These are phyloP conservation scores for Pogona vitticeps DNA, from an alignment of 2,113 vertebrate species.

Conservation along the genomic window DNA sequence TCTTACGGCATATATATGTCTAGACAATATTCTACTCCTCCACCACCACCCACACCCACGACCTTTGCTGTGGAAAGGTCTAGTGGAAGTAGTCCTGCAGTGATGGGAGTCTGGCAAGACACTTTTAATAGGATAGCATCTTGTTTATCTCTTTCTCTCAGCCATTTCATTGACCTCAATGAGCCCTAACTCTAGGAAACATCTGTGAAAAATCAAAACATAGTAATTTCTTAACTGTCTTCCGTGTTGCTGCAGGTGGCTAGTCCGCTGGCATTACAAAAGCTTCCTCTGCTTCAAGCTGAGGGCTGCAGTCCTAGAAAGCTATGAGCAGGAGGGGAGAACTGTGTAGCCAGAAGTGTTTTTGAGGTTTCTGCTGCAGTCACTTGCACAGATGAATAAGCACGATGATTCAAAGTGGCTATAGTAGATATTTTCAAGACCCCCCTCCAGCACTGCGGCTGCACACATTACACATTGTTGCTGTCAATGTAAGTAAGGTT, in stretches of 20 bases:
- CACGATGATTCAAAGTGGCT: background rate
- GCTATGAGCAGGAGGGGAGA: background rate
- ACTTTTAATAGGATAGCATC: background rate
- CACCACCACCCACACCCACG: no score
- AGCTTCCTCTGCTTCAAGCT: background rate
- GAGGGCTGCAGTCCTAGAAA: slow-evolving; percentile 2
- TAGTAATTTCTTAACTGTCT: background rate
- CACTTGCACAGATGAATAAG: background rate
- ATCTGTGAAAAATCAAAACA: background rate
- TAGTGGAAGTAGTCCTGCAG: background rate
- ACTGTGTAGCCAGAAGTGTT: background rate
- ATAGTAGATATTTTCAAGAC: background rate
- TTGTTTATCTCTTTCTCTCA: background rate
- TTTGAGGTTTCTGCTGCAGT: background rate
- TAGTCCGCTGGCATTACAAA: background rate
- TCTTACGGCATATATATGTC: background rate
- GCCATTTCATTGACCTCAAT: background rate
- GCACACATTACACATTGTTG: background rate
- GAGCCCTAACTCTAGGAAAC: background rate
- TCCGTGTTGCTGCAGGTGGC: background rate
- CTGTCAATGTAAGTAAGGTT: background rate
- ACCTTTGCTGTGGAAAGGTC: background rate
- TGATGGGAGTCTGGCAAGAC: background rate
- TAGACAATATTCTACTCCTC: background rate
- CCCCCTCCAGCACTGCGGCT: background rate